phyloP scores from a whole-genome alignment of 2,113 vertebrate species.

The Myiagra hebetior region DNA sequence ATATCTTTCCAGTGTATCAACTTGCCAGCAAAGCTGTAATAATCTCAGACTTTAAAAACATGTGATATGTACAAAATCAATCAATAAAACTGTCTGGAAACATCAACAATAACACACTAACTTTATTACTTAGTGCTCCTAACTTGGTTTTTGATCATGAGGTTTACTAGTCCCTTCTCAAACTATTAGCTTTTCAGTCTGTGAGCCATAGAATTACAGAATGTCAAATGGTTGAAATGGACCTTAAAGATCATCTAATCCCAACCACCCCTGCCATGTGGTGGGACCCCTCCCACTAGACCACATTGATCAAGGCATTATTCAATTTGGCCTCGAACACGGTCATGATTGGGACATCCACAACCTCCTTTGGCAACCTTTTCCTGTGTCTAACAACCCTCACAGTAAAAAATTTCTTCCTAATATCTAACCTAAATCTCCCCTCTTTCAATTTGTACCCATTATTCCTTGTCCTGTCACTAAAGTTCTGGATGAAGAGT shows the following conservation, averaged over 20 bases:
- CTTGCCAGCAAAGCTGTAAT: neutral
- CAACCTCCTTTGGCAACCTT: neutral
- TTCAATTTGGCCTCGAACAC: neutral
- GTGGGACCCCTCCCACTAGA: neutral
- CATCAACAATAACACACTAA: neutral
- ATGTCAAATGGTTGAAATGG: neutral
- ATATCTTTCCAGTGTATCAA: neutral
- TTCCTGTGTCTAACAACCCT: neutral
- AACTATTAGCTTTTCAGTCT: neutral
- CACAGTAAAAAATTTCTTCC: neutral
- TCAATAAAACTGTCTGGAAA: neutral
- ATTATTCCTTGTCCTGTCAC: neutral
- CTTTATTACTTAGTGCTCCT: neutral
- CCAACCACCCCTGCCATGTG: fast-evolving
- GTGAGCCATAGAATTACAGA: neutral
- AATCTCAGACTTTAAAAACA: neutral
- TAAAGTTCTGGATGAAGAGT: neutral
- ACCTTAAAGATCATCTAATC: neutral
- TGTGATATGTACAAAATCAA: neutral
- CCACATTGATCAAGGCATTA: neutral
- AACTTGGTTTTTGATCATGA: neutral
- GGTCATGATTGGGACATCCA: neutral
- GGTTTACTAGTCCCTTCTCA: neutral
- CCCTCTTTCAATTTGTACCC: neutral
- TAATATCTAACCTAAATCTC: neutral